Conservation (phyloP, 2,888 invertebrate species). For the Ypsolopha scabrella region DNA sequence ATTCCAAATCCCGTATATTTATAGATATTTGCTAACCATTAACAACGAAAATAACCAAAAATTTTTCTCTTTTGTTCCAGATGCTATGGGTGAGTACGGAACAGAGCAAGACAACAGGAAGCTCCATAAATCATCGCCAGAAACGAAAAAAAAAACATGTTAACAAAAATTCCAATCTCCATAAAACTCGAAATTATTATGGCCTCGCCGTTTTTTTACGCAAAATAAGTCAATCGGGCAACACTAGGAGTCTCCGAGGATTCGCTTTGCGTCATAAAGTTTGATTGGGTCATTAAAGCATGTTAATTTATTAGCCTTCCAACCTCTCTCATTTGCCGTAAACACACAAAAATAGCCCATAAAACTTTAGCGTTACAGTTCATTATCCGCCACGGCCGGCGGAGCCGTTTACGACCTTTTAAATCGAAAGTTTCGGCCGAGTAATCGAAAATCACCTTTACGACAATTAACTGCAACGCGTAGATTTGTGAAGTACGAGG, state of each 20-base stretch:
- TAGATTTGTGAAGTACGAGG: constrained; percentile 22
- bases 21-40: not conserved
- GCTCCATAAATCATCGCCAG: constrained; percentile 45
- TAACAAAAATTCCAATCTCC: constrained; percentile 66
- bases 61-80: constrained; percentile 75
- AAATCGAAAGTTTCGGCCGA: constrained; percentile 21
- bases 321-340: constrained; percentile 51
- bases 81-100: constrained; percentile 82
- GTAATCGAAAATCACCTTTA: constrained; percentile 60
- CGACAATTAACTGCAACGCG: constrained; percentile 33
- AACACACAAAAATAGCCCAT: constrained; percentile 46
- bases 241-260: constrained; percentile 65
- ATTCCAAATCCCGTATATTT: not conserved
- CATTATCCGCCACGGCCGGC: constrained; percentile 18
- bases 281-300: constrained; percentile 70
- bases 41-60: constrained; percentile 2
- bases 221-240: constrained; percentile 65
- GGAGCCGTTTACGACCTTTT: constrained; percentile 37
- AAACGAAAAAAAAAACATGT: constrained; percentile 36
- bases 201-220: constrained; percentile 27
- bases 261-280: constrained; percentile 69
- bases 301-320: constrained; percentile 65
- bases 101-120: constrained; percentile 34
- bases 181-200: constrained; percentile 66
- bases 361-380: constrained; percentile 27